These are phyloP conservation scores for Cyaniris semiargus DNA, from an alignment of 2,888 invertebrate species.

Conservation along the genomic window DNA sequence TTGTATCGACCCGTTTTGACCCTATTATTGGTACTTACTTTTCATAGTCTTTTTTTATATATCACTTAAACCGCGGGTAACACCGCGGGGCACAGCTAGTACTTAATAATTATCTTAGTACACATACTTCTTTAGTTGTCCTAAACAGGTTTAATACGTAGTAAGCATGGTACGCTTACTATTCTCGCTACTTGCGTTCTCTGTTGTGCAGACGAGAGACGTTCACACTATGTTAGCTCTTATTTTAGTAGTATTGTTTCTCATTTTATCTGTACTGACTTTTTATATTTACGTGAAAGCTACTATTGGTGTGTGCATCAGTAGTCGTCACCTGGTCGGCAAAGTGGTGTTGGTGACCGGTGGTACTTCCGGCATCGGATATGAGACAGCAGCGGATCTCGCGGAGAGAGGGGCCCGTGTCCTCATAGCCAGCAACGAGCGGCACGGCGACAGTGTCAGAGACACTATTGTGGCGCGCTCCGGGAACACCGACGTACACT, in stretches of 20 bases:
- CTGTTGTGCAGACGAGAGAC: too few species aligned
- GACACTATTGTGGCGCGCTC: slow-evolving; percentile 46
- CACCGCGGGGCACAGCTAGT: too few species aligned
- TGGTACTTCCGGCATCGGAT: slow-evolving; percentile 89
- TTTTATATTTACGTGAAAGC: slow-evolving; percentile 38
- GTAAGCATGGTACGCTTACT: too few species aligned
- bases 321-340: slow-evolving; percentile 67
- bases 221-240: too few species aligned
- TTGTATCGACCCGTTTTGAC: too few species aligned
- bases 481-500: slow-evolving; percentile 50
- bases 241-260: slow-evolving; percentile 8
- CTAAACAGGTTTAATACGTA: too few species aligned
- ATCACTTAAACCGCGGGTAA: too few species aligned
- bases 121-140: too few species aligned
- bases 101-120: too few species aligned
- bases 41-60: too few species aligned
- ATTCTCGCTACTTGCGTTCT: too few species aligned
- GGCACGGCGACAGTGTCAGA: slow-evolving; percentile 79
- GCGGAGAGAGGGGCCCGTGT: slow-evolving; percentile 86
- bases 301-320: slow-evolving; percentile 41
- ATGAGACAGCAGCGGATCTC: slow-evolving; percentile 84
- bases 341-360: slow-evolving; percentile 92
- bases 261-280: slow-evolving; percentile 18
- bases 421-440: slow-evolving; percentile 87
- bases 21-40: too few species aligned